Evolutionary conservation across 2,888 invertebrate species (phyloP), one percentile per base, ranked within the genome.

Genomic region (Leptothorax acervorum): DNA sequence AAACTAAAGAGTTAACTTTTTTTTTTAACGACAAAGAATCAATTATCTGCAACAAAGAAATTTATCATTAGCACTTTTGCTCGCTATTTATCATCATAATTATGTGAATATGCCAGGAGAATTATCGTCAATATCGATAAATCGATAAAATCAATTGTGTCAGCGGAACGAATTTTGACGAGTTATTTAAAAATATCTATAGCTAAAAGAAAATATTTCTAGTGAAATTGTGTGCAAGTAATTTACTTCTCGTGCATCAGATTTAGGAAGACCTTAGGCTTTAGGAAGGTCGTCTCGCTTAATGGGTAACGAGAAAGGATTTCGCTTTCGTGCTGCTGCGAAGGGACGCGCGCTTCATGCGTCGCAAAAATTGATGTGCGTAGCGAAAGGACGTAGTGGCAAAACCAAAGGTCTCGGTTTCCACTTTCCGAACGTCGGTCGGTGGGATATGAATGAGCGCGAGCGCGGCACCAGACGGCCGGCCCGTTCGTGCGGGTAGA

Each of bases 401-500:
- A 18, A 65, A 55, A 79, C n/a, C 55, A 60, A 62, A 51, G 62
- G 35, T 57, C 51, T 71, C 71, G 23, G 31, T 45, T 57, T n/a
- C n/a, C n/a, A n/a, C n/a, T n/a, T n/a, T n/a, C 42, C 53, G 28
- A 75, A 75, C 53, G 42, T 70, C 70, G 57, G 23, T 70, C 70
- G 57, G 39, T 53, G 28, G 68, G 70, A 55, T 60, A 82, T 63
- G 74, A 84, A 73, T 73, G 82, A 74, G 68, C 23, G 65, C 18
- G 42, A 66, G 66, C 73, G 66, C 45, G 73, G 62, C 31, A 53
- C 31, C 42, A 73, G 45, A 79, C 73, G 71, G 55, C 28, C 66
- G 62, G 75, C 42, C 39, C 70, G 63, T 81, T 75, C 62, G 81
- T 62, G 15, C 68, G 81, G 62, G 35, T 42, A 82, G 82, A 82